Base-by-base conservation (phyloP, 2,888 invertebrate genomes). In the Parnassius smintheus region DNA sequence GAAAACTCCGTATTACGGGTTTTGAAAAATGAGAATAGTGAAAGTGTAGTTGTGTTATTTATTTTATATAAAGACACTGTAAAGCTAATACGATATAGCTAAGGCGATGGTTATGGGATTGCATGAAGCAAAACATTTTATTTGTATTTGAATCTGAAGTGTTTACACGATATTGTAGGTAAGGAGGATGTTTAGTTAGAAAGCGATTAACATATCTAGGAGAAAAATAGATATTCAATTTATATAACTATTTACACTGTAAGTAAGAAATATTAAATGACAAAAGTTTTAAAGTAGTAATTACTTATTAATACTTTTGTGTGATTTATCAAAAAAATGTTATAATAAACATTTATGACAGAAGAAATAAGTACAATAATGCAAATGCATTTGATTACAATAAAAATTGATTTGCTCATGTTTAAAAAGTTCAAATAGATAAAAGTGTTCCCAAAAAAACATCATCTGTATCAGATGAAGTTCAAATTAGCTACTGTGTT, bases 391-490 rank as follows among this genome's bases (percentile, higher is more conserved):
- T 13, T 9, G 49, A 49, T 49, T 49, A 12, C 12, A 49, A 49
- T 49, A 13, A 49, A 13, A 9, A 4, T 13, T 13, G 70, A 68
- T 76, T 87, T 88, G 88, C 87, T 90, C 88, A 88, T 72, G 71
- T 72, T 72, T 72, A 77, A 75, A 78, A 78, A 75, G 83, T 86
- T 89, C 85, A 86, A 86, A 88, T 87, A 75, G 76, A 78, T 76
- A 57, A 69, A 80, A 78, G 79, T 80, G 78, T 84, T 84, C 80
- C 80, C 80, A 81, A 84, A 81, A 77, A 81, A 77, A 72, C 65
- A 80, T 83, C 89, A 83, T 91, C 91, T 91, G 91, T 87, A 91
- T 91, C 91, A 91, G 91, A 90, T 89, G 91, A 83, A 80, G 85
- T 89, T 86, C 86, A 88, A 88, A 86, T 72, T 88, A 88, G 81